Evolutionary conservation across 2,113 vertebrate species (phyloP), one percentile per base, ranked within the genome.

Genomic region (Aythya baeri): DNA sequence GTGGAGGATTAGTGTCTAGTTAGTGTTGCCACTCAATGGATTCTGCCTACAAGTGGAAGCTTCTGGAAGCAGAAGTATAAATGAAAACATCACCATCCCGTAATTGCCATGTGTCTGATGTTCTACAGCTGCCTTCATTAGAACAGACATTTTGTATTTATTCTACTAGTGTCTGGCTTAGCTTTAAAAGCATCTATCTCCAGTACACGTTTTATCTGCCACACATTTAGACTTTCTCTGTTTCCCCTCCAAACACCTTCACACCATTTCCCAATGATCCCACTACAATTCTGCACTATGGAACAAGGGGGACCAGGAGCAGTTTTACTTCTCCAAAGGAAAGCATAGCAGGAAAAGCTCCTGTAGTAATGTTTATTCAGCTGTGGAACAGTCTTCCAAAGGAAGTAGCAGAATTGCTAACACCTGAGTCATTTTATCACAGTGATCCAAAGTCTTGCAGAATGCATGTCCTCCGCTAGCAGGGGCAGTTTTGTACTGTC

Each of bases 361-460:
- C 78, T 80, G 38, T 32, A 91, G 71, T 49, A 79, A 78, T 91
- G 81, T 97, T 96, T 96, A 55, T 80, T 86, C 89, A 96, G 95
- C 93, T 95, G 94, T 79, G 75, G 66, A 94, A 72, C 82, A 63
- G 12, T 22, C 67, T 88, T 92, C 44, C 55, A 92, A 76, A 31
- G 71, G 74, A 92, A 95, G 84, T 6, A 82, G 81, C 58, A 76
- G 88, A 94, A 95, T 94, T 87, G 66, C 89, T 79, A 91, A 87
- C 86, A 95, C 96, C 86, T 63, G 78, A 92, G 78, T 92, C 71
- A 92, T 85, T 94, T 89, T 80, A 74, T 87, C 74, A 82, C 83
- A 17, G 54, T 36, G 73, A 55, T 67, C 29, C 46, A 36, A 86
- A 91, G 38, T n/a, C 34, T 44, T 83, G 54, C 62, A 58, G 81